A percentile compares a stretch with the other conserved stretches of the same genome.
Evolutionary conservation across 1,140 invertebrate genomes (phyloP).

Genomic region (Phymastichus coffea): DNA sequence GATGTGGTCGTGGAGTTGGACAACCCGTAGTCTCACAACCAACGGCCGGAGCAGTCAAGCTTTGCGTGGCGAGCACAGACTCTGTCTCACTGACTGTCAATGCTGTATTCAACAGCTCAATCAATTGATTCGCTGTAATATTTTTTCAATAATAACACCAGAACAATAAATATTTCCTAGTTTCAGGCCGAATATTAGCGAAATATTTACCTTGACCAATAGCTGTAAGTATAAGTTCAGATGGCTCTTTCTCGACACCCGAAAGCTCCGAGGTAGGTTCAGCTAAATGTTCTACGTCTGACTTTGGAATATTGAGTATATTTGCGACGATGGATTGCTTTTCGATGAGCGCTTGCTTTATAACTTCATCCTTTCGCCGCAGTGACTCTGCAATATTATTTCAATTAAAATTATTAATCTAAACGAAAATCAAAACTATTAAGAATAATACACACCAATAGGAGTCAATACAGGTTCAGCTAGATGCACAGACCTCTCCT

Average conservation of each 20-base stretch:
- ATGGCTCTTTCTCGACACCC: constrained; percentile 62
- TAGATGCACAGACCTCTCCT: constrained; percentile 70
- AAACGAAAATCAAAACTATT: not conserved
- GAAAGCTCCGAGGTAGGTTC: constrained; percentile 63
- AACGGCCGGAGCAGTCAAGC: constrained; percentile 25
- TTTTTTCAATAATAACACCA: not conserved
- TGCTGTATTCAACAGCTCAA: constrained; percentile 57
- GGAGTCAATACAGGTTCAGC: constrained; percentile 79
- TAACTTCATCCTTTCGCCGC: constrained; percentile 69
- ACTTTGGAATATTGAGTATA: constrained; percentile 72
- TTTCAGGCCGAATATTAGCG: not conserved
- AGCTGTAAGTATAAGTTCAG: constrained; percentile 70
- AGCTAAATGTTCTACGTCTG: constrained; percentile 67
- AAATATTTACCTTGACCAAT: constrained; percentile 66
- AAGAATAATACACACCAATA: constrained; percentile 61
- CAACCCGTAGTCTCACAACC: constrained; percentile 44
- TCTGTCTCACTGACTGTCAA: constrained; percentile 59
- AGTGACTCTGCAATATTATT: constrained; percentile 63
- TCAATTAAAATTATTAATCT: constrained; percentile 20
- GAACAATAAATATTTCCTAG: not conserved
- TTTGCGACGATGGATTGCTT: constrained; percentile 76
- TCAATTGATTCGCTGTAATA: constrained; percentile 56
- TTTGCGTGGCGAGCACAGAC: constrained; percentile 47
- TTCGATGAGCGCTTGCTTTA: constrained; percentile 70
- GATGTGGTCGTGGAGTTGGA: constrained; percentile 36